These are phyloP conservation scores for Drosophila pandora DNA, from an alignment of 1,140 invertebrate genomes.

Conservation along the genomic window DNA sequence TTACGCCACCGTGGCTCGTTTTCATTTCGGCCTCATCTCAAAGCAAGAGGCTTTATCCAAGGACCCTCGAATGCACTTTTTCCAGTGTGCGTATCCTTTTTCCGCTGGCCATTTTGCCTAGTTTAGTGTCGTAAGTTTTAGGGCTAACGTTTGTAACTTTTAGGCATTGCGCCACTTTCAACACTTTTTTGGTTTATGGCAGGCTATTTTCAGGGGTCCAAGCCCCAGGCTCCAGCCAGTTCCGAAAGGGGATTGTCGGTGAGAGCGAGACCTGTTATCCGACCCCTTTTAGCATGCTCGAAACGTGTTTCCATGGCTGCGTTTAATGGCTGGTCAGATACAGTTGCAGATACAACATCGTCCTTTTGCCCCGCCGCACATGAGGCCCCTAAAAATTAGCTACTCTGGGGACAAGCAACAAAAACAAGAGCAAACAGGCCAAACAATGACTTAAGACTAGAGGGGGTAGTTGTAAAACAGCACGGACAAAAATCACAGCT, in stretches of 20 bases:
- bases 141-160: slow-evolving; percentile 51
- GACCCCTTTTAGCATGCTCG: slow-evolving; percentile 65
- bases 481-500: neutral
- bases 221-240: neutral
- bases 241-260: neutral
- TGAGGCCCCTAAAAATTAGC: slow-evolving; percentile 47
- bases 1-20: slow-evolving; percentile 29
- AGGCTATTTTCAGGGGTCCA: slow-evolving; percentile 1
- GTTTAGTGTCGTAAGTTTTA: slow-evolving; percentile 56
- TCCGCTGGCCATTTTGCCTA: slow-evolving; percentile 54
- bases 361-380: slow-evolving; percentile 9
- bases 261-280: slow-evolving; percentile 35
- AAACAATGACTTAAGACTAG: slow-evolving; percentile 16
- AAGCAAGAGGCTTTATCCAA: slow-evolving; percentile 23
- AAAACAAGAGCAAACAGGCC: slow-evolving; percentile 11
- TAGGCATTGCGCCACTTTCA: slow-evolving; percentile 68
- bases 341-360: slow-evolving; percentile 42
- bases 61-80: slow-evolving; percentile 38
- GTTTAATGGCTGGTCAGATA: slow-evolving; percentile 67
- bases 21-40: slow-evolving; percentile 38
- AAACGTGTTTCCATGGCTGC: slow-evolving; percentile 51
- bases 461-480: neutral
- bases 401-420: slow-evolving; percentile 31
- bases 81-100: slow-evolving; percentile 26
- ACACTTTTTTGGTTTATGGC: slow-evolving; percentile 67